phyloP scores from a whole-genome alignment of 2,888 invertebrate genomes.

The Ophion ellenae region DNA sequence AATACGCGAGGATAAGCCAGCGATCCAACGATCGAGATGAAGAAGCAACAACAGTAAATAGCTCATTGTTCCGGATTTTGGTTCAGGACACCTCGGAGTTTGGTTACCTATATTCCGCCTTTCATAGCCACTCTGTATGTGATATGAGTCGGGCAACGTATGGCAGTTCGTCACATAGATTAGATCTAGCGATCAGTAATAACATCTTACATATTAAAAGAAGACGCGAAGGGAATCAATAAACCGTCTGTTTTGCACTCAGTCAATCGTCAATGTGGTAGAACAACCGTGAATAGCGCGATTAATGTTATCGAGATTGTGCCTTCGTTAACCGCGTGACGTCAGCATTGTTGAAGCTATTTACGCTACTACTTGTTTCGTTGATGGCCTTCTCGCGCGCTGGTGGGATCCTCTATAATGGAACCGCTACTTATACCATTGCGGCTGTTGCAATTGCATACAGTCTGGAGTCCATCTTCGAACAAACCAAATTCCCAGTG shows the following conservation, averaged over 20 bases:
- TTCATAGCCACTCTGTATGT: too few relatives aligned
- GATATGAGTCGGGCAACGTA: too few relatives aligned
- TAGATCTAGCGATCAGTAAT: conserved; percentile 2
- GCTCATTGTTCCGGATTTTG: too few relatives aligned
- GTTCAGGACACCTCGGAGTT: too few relatives aligned
- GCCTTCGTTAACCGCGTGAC: not conserved
- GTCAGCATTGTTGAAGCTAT: conserved; percentile 8
- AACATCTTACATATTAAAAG: not conserved
- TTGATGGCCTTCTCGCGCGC: not conserved
- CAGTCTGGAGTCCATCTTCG: too few relatives aligned
- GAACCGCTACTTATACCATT: conserved; percentile 23
- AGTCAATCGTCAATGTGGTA: not conserved
- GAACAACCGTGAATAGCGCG: not conserved
- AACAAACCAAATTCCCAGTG: not conserved
- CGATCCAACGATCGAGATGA: too few relatives aligned
- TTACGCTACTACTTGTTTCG: not conserved
- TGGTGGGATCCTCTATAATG: conserved; percentile 1
- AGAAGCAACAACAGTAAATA: too few relatives aligned
- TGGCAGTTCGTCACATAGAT: too few relatives aligned
- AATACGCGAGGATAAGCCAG: too few relatives aligned
- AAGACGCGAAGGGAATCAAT: not conserved
- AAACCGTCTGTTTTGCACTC: not conserved
- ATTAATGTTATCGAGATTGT: conserved; percentile 19
- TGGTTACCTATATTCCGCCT: too few relatives aligned
- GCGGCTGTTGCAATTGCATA: not conserved